phyloP scores from a whole-genome alignment of 1,140 invertebrate species.

The Portunus trituberculatus region DNA sequence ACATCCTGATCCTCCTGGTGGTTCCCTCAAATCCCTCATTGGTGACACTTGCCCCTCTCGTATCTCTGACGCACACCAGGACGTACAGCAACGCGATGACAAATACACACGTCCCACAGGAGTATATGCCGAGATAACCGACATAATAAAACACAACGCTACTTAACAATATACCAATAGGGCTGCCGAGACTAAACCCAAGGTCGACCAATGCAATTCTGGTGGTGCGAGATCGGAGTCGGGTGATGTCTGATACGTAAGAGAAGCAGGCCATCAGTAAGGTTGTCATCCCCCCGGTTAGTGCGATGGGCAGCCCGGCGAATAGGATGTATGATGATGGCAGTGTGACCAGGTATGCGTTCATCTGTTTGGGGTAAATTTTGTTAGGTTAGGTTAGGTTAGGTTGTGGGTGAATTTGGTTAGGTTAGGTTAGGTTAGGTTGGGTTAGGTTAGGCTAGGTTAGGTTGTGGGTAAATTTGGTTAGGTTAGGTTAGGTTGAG shows the following conservation, averaged over 20 bases:
- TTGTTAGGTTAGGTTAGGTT: slow-evolving; percentile 36
- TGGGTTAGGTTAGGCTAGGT: too few species aligned
- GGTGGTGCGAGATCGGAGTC: slow-evolving; percentile 38
- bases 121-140: slow-evolving; percentile 56
- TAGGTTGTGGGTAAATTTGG: too few species aligned
- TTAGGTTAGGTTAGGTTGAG: too few species aligned
- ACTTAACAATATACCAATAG: slow-evolving; percentile 50
- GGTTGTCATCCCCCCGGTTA: slow-evolving; percentile 60
- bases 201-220: slow-evolving; percentile 66
- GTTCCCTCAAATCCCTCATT: too few species aligned
- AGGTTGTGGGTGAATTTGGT: not conserved
- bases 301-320: slow-evolving; percentile 47
- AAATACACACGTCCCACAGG: not conserved
- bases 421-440: not conserved
- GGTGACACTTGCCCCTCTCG: not conserved
- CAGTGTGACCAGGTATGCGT: slow-evolving; percentile 57
- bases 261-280: slow-evolving; percentile 66
- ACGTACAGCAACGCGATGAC: slow-evolving; percentile 31
- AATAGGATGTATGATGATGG: slow-evolving; percentile 64
- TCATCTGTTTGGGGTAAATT: slow-evolving; percentile 33
- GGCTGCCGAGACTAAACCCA: slow-evolving; percentile 28
- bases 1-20: not conserved
- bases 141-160: slow-evolving; percentile 37
- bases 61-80: slow-evolving; percentile 48
- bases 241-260: slow-evolving; percentile 69